Evolutionary conservation across 2,113 vertebrate species (phyloP).

Genomic region (Rattus norvegicus): GRCr8 NC_086026.1:50357501-50358000

Average conservation of each 20-base stretch:
- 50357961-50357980: neutral
- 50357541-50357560: neutral
- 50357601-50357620: slow-evolving; percentile 47
- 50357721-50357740: neutral
- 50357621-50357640: neutral
- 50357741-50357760: neutral
- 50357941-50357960: too few species aligned
- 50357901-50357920: neutral
- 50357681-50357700: neutral
- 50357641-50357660: neutral
- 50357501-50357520: neutral
- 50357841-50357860: neutral
- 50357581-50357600: neutral
- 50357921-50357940: neutral
- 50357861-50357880: neutral
- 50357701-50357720: neutral
- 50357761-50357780: neutral
- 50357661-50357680: neutral
- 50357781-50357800: neutral
- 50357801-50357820: too few species aligned
- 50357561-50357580: neutral
- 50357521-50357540: neutral
- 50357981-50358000: neutral
- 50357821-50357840: neutral
- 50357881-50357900: neutral